Conservation (phyloP, 2,888 invertebrate species). For the Volucella bombylans region DNA sequence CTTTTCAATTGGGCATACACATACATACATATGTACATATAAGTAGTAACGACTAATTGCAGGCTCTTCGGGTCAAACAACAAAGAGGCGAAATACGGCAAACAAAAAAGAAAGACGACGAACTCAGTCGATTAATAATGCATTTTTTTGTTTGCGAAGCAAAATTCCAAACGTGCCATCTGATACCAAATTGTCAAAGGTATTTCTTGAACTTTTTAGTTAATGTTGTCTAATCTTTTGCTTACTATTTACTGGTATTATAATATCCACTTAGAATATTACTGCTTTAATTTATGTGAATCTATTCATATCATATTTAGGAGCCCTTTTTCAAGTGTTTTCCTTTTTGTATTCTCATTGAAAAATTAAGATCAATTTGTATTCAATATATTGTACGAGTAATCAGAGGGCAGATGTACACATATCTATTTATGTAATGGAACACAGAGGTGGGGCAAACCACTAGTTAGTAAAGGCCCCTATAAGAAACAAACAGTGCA, state of each 20-base stretch:
- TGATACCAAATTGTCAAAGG: conserved; percentile 97
- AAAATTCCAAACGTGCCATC: conserved; percentile 98
- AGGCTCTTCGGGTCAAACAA: conserved; percentile 81
- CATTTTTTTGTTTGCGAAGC: conserved; percentile 94
- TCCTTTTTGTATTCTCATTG: too few species aligned
- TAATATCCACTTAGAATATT: too few species aligned
- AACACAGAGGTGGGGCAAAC: too few species aligned
- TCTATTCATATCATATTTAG: too few species aligned
- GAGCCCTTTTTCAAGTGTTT: too few species aligned
- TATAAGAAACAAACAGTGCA: too few species aligned
- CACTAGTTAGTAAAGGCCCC: too few species aligned
- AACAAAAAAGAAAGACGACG: conserved; percentile 96
- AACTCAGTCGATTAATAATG: conserved; percentile 97
- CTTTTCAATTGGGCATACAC: not conserved
- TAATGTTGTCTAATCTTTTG: not conserved
- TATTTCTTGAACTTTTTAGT: conserved; percentile 81
- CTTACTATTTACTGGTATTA: not conserved
- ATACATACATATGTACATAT: not conserved
- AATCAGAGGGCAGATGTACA: too few species aligned
- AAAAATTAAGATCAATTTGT: too few species aligned
- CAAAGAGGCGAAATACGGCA: conserved; percentile 93
- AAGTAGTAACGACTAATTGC: conserved; percentile 65
- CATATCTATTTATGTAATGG: too few species aligned
- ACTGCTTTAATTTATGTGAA: too few species aligned
- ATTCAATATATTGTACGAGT: too few species aligned